A percentile compares a stretch with the other conserved stretches of the same genome.
Evolutionary conservation across 2,113 vertebrate genomes (phyloP).

Genomic region (Silurus meridionalis): DNA sequence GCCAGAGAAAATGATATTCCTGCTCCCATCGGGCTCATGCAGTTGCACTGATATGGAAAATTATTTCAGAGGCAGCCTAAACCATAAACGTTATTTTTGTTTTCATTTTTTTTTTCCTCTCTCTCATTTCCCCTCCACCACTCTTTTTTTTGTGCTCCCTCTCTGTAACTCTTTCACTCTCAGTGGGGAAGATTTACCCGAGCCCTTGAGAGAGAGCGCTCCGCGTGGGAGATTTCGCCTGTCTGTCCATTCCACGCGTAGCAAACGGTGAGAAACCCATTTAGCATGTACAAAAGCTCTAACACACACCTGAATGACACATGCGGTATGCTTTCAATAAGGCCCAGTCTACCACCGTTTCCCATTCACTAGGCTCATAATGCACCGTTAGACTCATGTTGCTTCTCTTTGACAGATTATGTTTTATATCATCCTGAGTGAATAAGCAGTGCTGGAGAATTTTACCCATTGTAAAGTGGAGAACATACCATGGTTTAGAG

Average conservation of each 20-base stretch:
- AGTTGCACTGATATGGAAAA: slow-evolving; percentile 63
- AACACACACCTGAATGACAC: slow-evolving; percentile 56
- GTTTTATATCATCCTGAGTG: slow-evolving; percentile 56
- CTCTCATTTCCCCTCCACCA: slow-evolving; percentile 19
- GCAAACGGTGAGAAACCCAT: slow-evolving; percentile 55
- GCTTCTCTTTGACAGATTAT: slow-evolving; percentile 55
- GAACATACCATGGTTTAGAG: slow-evolving; percentile 47
- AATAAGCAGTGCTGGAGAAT: slow-evolving; percentile 46
- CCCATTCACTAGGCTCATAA: slow-evolving; percentile 50
- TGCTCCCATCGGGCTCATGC: slow-evolving; percentile 60
- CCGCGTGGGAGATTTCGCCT: slow-evolving; percentile 46
- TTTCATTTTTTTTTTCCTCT: slow-evolving; percentile 34
- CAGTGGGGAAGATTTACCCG: slow-evolving; percentile 49
- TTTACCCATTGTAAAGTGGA: slow-evolving; percentile 52
- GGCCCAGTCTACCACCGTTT: slow-evolving; percentile 44
- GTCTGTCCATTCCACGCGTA: slow-evolving; percentile 52
- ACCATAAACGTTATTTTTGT: slow-evolving; percentile 59
- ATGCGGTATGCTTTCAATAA: slow-evolving; percentile 47
- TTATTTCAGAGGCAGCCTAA: slow-evolving; percentile 59
- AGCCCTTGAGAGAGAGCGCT: slow-evolving; percentile 51
- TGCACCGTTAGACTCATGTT: slow-evolving; percentile 44
- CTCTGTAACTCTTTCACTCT: slow-evolving; percentile 48
- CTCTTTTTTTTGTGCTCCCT: slow-evolving; percentile 26
- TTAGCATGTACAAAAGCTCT: slow-evolving; percentile 54
- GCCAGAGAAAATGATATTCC: slow-evolving; percentile 52